These are phyloP conservation scores for Dicerorhinus sumatrensis DNA, from an alignment of 2,113 vertebrate species.

Conservation along the genomic window DNA sequence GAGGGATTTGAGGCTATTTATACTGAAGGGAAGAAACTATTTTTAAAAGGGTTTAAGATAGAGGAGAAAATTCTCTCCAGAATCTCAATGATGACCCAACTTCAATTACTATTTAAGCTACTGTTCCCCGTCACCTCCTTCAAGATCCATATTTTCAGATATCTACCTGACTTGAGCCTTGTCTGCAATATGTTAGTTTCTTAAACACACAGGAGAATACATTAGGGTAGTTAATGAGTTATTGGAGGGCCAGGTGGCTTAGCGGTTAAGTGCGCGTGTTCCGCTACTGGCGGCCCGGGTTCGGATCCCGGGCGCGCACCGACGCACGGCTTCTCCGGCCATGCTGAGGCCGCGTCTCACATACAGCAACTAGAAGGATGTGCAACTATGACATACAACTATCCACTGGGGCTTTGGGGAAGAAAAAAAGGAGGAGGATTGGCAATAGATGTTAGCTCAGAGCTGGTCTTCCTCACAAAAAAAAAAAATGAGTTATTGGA, in stretches of 20 bases:
- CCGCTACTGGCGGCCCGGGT: too few species aligned
- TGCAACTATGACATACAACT: too few species aligned
- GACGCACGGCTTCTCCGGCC: too few species aligned
- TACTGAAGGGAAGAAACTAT: not conserved
- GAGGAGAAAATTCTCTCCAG: not conserved
- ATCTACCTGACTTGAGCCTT: not conserved
- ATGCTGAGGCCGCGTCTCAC: too few species aligned
- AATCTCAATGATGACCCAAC: not conserved
- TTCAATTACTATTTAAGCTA: not conserved
- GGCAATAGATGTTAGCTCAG: too few species aligned
- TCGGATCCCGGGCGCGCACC: too few species aligned
- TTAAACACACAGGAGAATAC: not conserved
- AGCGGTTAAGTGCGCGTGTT: too few species aligned
- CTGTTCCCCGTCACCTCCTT: not conserved
- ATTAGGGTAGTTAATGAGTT: not conserved
- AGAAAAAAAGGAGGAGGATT: too few species aligned
- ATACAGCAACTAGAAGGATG: too few species aligned
- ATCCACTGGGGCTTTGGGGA: too few species aligned
- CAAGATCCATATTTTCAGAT: not conserved
- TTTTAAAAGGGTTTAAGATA: not conserved
- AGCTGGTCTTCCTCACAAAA: too few species aligned
- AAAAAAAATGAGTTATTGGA: not conserved
- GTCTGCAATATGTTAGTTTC: not conserved
- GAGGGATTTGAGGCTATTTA: not conserved
- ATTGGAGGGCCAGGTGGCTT: not conserved